A percentile compares a stretch with the other conserved stretches of the same genome.
Evolutionary conservation across 2,797 vertebrate species (phyloP).

Genomic region (Microctenopoma steveboyesi): DNA sequence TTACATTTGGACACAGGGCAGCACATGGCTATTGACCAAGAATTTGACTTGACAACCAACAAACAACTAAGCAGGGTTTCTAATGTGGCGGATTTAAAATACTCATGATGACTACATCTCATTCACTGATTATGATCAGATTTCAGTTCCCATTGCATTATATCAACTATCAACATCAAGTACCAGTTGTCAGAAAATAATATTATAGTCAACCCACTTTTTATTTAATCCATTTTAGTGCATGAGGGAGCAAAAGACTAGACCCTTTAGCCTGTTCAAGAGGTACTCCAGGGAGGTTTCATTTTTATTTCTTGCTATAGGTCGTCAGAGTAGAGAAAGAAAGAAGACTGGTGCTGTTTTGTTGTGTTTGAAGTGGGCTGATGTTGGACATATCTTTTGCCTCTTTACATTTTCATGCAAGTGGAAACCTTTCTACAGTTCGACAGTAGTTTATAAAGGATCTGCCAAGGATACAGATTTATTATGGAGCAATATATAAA

Average conservation of each 20-base stretch:
- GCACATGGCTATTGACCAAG: conserved; percentile 20
- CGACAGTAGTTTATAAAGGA: neutral
- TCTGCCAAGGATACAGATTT: neutral
- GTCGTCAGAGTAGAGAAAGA: conserved; percentile 36
- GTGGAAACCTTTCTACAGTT: neutral
- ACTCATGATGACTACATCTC: neutral
- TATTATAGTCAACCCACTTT: conserved; percentile 30
- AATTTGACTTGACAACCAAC: conserved; percentile 12
- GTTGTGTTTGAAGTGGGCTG: conserved; percentile 10
- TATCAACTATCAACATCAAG: conserved; percentile 1
- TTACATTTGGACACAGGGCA: conserved; percentile 8
- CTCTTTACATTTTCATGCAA: conserved; percentile 3
- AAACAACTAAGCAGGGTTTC: neutral
- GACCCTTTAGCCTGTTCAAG: conserved; percentile 40
- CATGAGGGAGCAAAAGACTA: conserved; percentile 42
- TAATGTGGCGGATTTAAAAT: neutral
- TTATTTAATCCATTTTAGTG: conserved; percentile 43
- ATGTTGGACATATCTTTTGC: neutral
- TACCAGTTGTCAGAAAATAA: conserved; percentile 29
- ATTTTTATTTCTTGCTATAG: conserved; percentile 45
- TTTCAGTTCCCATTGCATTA: conserved; percentile 8
- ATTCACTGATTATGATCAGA: neutral
- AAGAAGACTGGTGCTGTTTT: conserved; percentile 19
- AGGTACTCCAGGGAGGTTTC: conserved; percentile 46
- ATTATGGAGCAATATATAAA: neutral